Conservation (phyloP, 23 tunicate species). For the Clavelina lepadiformis region DNA sequence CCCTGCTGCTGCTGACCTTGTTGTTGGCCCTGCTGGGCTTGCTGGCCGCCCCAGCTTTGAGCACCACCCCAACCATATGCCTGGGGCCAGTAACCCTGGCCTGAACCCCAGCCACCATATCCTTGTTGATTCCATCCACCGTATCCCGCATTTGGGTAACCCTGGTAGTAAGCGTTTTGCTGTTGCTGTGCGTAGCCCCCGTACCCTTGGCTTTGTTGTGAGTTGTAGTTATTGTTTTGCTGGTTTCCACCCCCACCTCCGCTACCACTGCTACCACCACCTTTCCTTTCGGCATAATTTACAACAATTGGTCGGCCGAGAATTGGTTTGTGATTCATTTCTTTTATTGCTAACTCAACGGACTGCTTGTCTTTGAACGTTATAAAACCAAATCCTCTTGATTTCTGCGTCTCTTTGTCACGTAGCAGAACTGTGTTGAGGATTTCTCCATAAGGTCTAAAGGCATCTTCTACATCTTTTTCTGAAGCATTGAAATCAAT, state of each 20-base stretch:
- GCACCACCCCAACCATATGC: conserved; percentile 25
- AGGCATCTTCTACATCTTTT: conserved; percentile 53
- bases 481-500: conserved; percentile 56
- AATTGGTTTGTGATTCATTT: conserved; percentile 36
- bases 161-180: conserved; percentile 12
- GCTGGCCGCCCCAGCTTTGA: conserved; percentile 19
- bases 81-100: conserved; percentile 32
- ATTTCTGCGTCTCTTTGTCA: conserved; percentile 60
- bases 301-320: conserved; percentile 49
- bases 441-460: conserved; percentile 43
- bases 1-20: conserved; percentile 14
- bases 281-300: conserved; percentile 57
- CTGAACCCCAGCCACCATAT: conserved; percentile 24
- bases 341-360: conserved; percentile 46
- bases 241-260: neutral
- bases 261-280: neutral
- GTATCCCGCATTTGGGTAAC: conserved; percentile 1
- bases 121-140: conserved; percentile 29
- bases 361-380: conserved; percentile 40
- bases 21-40: conserved; percentile 12
- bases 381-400: conserved; percentile 58
- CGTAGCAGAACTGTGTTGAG: conserved; percentile 26
- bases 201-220: conserved; percentile 3
- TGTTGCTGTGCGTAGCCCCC: conserved; percentile 21
- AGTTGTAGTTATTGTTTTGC: too few species aligned